Evolutionary conservation across 1,140 invertebrate genomes (phyloP), one percentile per base, ranked within the genome.

Genomic region (Augochlora pura): DNA sequence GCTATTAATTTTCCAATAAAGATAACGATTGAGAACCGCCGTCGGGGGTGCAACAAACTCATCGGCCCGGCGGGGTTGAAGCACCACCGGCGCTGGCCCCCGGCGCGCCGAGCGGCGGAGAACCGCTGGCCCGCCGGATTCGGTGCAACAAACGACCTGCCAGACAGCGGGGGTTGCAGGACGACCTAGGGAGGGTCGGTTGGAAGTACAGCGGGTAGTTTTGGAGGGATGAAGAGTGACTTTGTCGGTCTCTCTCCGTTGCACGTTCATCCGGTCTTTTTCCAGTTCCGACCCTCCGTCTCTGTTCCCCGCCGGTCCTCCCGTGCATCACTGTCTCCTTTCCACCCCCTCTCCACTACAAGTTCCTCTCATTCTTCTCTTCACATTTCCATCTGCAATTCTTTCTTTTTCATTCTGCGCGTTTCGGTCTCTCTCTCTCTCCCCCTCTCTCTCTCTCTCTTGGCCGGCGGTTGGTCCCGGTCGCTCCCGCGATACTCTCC

Each of bases 111-210:
- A 21, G 64, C 64, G 67, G 72, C 82, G 91, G 91, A 92, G 91
- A 90, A 79, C 85, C 91, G 39, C 91, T 91, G 91, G 54, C 70
- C 82, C 87, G 85, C 84, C 86, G 84, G 87, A 90, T 90, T 90
- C 87, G 89, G 90, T 91, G 90, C 91, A 91, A 91, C 91, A 90
- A 91, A 90, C 88, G 88, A 87, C 78, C 76, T 76, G 82, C 90
- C 88, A 92, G 91, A 91, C 91, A 84, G 87, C 87, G 89, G 81
- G 88, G 86, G 87, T 88, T 86, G 88, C 80, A 72, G 79, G 81
- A 84, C 72, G 68, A 74, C 80, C 70, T 71, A 77, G 74, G 74
- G 75, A 66, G 42, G 77, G 80, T 75, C 80, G 81, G 84, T 85
- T 81, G 69, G 83, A 77, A 77, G 80, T 84, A 78, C 81, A 80